Base-by-base conservation (phyloP, 2,888 invertebrate genomes). In the Archips crataeganus region DNA sequence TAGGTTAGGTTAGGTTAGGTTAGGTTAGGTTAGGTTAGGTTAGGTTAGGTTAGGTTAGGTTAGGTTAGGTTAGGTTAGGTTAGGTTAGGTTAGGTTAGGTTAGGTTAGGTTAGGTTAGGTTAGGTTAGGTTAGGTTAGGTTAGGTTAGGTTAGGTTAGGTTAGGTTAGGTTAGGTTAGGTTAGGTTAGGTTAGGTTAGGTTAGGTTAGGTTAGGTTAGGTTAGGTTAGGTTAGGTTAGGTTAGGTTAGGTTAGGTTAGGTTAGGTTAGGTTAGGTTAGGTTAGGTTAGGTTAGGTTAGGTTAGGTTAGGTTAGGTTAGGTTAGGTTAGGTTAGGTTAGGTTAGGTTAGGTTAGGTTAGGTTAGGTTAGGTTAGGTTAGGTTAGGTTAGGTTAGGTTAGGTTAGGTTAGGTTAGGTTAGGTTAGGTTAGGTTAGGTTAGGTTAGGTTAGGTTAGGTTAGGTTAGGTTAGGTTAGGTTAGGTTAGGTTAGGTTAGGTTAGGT, bases 1-100 rank as follows among this genome's bases (percentile, higher is more conserved):
- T 59, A 59, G 59, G 49, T 49, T 49, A 49, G 49, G 49, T 49
- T 49, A 49, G 49, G 49, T 49, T 49, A 49, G 49, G 49, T 49
- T 49, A 49, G 49, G 49, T 49, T 49, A 49, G 49, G 49, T 49
- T 49, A 49, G 49, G 49, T 49, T 49, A 49, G 49, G 49, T 49
- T 49, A 49, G 49, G 49, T 49, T 49, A 49, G 49, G 49, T 49
- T 49, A 49, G 49, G 49, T 49, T 49, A 49, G 49, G 49, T 49
- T 49, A 49, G 49, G 49, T 49, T 49, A 49, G 49, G 49, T 49
- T 49, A 49, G 49, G 49, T 49, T 49, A 49, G 49, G 49, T 49
- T 49, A 49, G 49, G 49, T 49, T 49, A 49, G 49, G 49, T 49
- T 49, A 49, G 49, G 49, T 49, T 49, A 49, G 49, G 49, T 49